These are phyloP conservation scores for Agrilus biguttatus DNA, from an alignment of 2,888 invertebrate genomes.

Conservation along the genomic window DNA sequence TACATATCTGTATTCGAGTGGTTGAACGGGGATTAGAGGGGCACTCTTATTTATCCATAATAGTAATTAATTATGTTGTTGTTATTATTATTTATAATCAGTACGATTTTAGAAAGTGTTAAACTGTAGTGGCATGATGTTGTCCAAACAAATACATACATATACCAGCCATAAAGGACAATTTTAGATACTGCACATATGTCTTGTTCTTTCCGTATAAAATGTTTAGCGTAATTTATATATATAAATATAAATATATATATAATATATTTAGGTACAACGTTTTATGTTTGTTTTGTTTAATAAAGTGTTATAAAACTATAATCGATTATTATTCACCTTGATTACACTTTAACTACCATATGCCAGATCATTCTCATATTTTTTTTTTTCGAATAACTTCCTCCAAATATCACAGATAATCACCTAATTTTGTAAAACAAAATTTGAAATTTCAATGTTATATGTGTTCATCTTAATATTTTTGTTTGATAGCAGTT, in stretches of 20 bases:
- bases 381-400: too few relatives aligned
- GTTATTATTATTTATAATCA: background rate
- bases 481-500: too few relatives aligned
- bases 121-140: slow-evolving; percentile 10
- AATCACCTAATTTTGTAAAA: too few relatives aligned
- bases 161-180: slow-evolving; percentile 21
- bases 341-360: too few relatives aligned
- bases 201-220: slow-evolving; percentile 31
- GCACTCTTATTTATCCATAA: too few relatives aligned
- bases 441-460: too few relatives aligned
- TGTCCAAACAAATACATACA: slow-evolving; percentile 11
- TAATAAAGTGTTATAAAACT: slow-evolving; percentile 31
- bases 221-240: slow-evolving; percentile 24
- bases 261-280: slow-evolving; percentile 25
- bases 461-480: too few relatives aligned
- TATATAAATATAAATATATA: slow-evolving; percentile 13
- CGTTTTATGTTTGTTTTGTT: slow-evolving; percentile 31
- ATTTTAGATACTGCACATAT: slow-evolving; percentile 30
- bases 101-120: slow-evolving; percentile 5
- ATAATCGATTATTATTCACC: background rate
- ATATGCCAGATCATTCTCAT: too few relatives aligned
- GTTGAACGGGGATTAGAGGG: too few relatives aligned
- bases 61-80: too few relatives aligned
- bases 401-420: too few relatives aligned
- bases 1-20: too few relatives aligned